Percentiles rank a stretch among this genome's conserved stretches.
These are phyloP conservation scores for Bambusicola thoracicus DNA, from an alignment of 2,113 vertebrate genomes.

Conservation along the genomic window DNA sequence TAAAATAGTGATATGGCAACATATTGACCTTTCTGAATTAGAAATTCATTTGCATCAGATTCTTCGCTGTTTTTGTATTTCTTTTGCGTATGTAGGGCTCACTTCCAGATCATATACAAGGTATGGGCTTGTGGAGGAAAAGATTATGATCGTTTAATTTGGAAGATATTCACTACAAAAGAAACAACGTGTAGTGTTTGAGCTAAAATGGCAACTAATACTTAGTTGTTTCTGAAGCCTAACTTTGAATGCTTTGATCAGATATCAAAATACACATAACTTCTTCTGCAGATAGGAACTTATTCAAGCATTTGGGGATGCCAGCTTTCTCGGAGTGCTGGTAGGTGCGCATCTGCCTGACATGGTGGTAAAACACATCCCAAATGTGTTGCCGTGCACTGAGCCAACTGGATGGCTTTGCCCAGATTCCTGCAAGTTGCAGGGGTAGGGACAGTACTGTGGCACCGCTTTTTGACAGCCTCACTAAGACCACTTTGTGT, in stretches of 20 bases:
- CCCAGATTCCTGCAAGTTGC: not conserved
- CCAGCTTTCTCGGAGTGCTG: not conserved
- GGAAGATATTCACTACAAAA: not conserved
- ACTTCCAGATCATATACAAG: not conserved
- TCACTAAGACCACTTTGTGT: not conserved
- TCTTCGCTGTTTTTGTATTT: not conserved
- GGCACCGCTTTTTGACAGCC: not conserved
- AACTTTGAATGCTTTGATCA: not conserved
- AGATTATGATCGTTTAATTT: not conserved
- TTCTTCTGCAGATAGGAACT: not conserved
- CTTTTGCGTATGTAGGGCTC: not conserved
- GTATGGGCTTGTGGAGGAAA: not conserved
- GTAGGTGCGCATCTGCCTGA: not conserved
- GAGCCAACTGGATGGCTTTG: not conserved
- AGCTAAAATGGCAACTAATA: not conserved
- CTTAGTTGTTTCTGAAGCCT: not conserved
- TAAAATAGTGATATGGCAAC: too few relatives aligned
- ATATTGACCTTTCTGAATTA: not conserved
- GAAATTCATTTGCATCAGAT: not conserved
- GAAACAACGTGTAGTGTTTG: rapidly evolving
- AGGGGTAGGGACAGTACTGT: not conserved
- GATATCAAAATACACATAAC: not conserved
- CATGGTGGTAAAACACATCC: not conserved
- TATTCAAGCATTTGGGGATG: not conserved
- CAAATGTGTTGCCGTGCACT: not conserved